A percentile compares a stretch with the other conserved stretches of the same genome.
Conservation (phyloP, 2,113 vertebrate species). For the Capra hircus region DNA sequence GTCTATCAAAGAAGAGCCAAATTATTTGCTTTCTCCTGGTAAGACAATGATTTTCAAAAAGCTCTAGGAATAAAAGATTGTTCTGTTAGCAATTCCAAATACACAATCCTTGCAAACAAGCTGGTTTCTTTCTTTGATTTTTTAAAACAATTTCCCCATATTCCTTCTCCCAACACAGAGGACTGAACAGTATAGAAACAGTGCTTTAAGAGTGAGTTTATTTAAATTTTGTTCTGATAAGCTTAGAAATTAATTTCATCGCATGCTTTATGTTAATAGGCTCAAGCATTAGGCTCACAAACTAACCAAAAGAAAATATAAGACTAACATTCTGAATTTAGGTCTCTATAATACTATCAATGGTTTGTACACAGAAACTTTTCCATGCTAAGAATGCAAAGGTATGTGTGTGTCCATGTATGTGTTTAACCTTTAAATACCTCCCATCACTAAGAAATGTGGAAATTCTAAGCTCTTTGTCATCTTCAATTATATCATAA, state of each 20-base stretch:
- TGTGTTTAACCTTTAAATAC: background rate
- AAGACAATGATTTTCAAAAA: background rate
- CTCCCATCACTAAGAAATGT: background rate
- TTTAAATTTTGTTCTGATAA: background rate
- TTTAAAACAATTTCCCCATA: background rate
- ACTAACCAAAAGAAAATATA: background rate
- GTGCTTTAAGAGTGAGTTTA: background rate
- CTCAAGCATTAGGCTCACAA: background rate
- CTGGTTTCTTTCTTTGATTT: background rate
- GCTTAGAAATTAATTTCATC: background rate
- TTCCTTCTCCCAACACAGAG: background rate
- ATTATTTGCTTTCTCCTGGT: background rate
- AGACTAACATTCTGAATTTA: background rate
- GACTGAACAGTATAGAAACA: background rate
- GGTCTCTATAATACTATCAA: background rate
- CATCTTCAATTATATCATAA: background rate
- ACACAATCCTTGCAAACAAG: too few species aligned
- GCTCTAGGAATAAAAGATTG: background rate
- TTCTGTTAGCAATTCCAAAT: background rate
- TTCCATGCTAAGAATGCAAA: background rate
- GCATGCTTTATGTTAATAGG: background rate
- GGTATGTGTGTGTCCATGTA: background rate
- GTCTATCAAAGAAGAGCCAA: background rate
- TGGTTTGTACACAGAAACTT: background rate
- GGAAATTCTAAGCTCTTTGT: background rate